Conservation (phyloP, 2,113 vertebrate genomes). For the Scytalopus superciliaris region DNA sequence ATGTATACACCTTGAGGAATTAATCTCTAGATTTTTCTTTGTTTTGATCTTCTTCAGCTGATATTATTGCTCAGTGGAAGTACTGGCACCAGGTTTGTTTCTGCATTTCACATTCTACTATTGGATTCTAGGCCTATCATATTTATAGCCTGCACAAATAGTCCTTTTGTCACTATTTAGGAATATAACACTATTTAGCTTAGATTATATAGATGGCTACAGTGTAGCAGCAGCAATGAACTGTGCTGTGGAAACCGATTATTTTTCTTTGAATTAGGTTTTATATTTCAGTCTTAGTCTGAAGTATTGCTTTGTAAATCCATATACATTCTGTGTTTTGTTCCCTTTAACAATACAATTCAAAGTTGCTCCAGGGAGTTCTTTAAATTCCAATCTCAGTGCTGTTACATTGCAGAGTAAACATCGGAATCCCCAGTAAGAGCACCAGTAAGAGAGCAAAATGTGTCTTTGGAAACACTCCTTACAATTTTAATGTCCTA, state of each 20-base stretch:
- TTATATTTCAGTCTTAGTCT: conserved; percentile 34
- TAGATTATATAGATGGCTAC: conserved; percentile 75
- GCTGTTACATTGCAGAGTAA: conserved; percentile 53
- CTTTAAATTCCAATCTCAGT: conserved; percentile 51
- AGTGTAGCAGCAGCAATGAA: conserved; percentile 78
- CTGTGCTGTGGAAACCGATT: conserved; percentile 53
- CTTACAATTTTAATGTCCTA: conserved; percentile 71
- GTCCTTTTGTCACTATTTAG: conserved; percentile 42
- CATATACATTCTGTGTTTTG: conserved; percentile 61
- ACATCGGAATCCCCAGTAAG: conserved; percentile 55
- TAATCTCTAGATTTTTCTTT: conserved; percentile 42
- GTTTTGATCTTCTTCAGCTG: conserved; percentile 47
- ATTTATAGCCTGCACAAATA: conserved; percentile 33
- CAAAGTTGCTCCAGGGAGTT: conserved; percentile 33
- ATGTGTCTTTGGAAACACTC: conserved; percentile 64
- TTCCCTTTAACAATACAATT: conserved; percentile 70
- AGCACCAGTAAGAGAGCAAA: conserved; percentile 66
- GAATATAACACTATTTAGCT: conserved; percentile 58
- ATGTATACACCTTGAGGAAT: conserved; percentile 61
- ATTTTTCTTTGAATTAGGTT: conserved; percentile 16
- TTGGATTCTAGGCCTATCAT: conserved; percentile 21
- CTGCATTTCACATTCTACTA: conserved; percentile 24
- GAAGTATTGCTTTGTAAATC: conserved; percentile 51
- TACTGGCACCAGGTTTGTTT: conserved; percentile 19
- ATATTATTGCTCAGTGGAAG: conserved; percentile 58